Base-by-base conservation (phyloP, 2,113 vertebrate genomes). In the Leptobrachium ailaonicum region DNA sequence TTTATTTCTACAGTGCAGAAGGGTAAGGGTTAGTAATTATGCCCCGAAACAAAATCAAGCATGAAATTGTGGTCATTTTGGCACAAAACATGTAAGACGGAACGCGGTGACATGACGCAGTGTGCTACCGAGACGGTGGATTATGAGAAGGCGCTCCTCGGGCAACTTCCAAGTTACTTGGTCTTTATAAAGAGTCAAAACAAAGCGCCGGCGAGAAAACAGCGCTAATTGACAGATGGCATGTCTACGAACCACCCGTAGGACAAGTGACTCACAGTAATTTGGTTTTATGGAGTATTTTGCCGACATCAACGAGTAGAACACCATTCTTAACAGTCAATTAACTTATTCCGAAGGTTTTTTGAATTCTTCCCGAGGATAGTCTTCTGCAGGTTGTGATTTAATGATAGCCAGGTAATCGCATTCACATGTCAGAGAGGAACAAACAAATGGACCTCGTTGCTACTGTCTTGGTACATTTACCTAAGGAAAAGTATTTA, bases 211-310 rank as follows among this genome's bases (percentile, higher is more conserved):
- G 5, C 13, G 40, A 43, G 67, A 13, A 7, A 12, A n/a, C 8
- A 53, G 41, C 10, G 2, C 2, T 79, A 56, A 66, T 32, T 66
- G 44, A 72, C 67, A 50, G 10, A 79, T 79, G 47, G 56, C 41
- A 47, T 63, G 32, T 62, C 56, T 13, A 77, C 58, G 67, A 58
- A 47, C 76, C 62, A 54, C 66, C 76, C 42, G 41, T 45, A 77
- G 53, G 12, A 41, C 41, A 68, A 53, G 53, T 8, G 47, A 72
- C 58, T 63, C 5, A 78, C 40, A 40, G 56, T 43, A 54, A 43
- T 47, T 56, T 76, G 2, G 43, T 50, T 50, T 62, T 71, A 78
- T 63, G 12, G 32, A 41, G 62, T 54, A 44, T 12, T 41, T 50
- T 71, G 32, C 66, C 41, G 14, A 45, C 20, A 58, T 76, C 32